Base-by-base conservation (phyloP, 2,113 vertebrate genomes). In the Channa maculata region DNA sequence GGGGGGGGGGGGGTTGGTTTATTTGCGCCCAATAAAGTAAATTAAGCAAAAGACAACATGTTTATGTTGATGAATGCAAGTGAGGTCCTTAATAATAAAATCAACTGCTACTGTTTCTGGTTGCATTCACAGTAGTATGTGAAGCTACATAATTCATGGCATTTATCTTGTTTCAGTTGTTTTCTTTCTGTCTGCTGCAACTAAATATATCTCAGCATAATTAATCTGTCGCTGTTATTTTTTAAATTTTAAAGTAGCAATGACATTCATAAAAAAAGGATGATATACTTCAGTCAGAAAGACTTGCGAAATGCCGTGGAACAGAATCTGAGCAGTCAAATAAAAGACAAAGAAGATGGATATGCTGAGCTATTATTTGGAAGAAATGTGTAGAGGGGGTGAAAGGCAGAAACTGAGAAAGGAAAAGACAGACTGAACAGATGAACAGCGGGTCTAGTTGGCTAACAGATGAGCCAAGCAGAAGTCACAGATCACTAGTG, bases 401-500 rank as follows among this genome's bases (percentile, higher is more conserved):
- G 93, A 94, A 94, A 95, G 94, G 74, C 93, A 95, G 49, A 75
- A 71, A 65, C 14, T 12, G 65, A 68, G 65, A 70, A 66, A 71
- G 74, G 48, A 80, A 58, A 79, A 83, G 81, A 80, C 76, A 84
- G 80, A 82, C 46, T 84, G 86, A 91, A 79, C 87, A 86, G 83
- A 88, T 80, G 89, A 89, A 79, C 79, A 77, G 83, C 61, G 81
- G 75, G 84, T 90, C 85, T 81, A 77, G 88, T 90, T 86, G 84
- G 83, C 85, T 84, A 89, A 89, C 91, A 92, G 89, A 92, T 93
- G 92, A 93, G 88, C 83, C 87, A 65, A 89, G 88, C 88, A 91
- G 89, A 89, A 92, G 97, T 98, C 97, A 97, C 97, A 98, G 96
- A 97, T 97, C 96, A 97, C 96, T 97, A 96, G 96, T 96, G 97